These are phyloP conservation scores for Imbricaverruca yamaguchii DNA, from an alignment of 2,888 invertebrate species.

Conservation along the genomic window DNA sequence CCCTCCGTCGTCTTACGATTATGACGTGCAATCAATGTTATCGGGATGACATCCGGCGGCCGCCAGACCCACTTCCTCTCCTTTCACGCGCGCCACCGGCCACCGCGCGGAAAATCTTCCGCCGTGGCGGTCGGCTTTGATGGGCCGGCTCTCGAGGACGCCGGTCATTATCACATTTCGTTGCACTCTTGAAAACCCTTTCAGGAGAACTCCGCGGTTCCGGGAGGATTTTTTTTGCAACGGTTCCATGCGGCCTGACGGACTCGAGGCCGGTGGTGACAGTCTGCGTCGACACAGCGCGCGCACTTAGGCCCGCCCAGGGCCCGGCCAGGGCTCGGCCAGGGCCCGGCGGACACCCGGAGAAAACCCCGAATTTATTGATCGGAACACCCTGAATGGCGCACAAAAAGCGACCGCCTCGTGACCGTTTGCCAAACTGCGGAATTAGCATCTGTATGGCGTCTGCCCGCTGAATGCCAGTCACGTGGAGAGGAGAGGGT, in stretches of 20 bases:
- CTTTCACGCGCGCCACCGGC: not conserved
- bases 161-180: slow-evolving; percentile 12
- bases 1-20: not conserved
- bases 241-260: slow-evolving; percentile 23
- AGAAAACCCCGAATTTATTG: slow-evolving; percentile 12
- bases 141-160: not conserved
- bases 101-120: no score
- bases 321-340: not conserved
- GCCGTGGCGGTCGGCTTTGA: not conserved
- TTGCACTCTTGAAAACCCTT: slow-evolving; percentile 15
- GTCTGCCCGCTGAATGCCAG: not conserved
- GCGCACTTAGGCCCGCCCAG: not conserved
- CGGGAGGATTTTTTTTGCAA: slow-evolving; percentile 3
- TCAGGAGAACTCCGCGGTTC: not conserved
- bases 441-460: slow-evolving; percentile 16
- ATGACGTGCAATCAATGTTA: not conserved
- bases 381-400: not conserved
- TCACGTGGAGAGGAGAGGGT: not conserved
- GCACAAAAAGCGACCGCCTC: not conserved
- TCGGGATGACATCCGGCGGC: not conserved
- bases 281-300: not conserved
- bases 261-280: not conserved
- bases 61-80: not conserved
- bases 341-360: not conserved
- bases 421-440: slow-evolving; percentile 8